Base-by-base conservation (phyloP, 2,797 vertebrate genomes). In the Aphelocoma californica region DNA sequence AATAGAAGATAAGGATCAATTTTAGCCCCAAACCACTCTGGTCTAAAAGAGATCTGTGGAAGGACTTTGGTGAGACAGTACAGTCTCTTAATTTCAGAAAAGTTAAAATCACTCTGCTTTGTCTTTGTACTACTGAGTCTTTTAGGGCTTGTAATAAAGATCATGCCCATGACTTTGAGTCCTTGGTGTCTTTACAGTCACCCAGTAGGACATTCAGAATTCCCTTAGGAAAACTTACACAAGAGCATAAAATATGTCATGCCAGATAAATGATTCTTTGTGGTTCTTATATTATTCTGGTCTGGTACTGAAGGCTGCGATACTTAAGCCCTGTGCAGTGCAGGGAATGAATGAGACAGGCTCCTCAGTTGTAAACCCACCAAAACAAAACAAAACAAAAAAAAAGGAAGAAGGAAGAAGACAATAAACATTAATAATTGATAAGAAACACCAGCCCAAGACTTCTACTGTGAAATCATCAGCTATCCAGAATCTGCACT, bases 151-250 rank as follows among this genome's bases (percentile, higher is more conserved):
- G 58, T 73, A 88, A 88, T 92, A 86, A 95, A 93, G 78, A 96
- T 45, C 92, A 93, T 83, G 91, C 50, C 48, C 38, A 17, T 75
- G 81, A 82, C 73, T 96, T 54, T 79, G 87, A 96, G 95, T 89
- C 85, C 50, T 73, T 86, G 61, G 51, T 93, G 69, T 83, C 90
- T 93, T 91, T 50, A 72, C 72, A 82, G 54, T 83, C 78, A 91
- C 81, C 95, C 89, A 90, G n/a, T n/a, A 94, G 71, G 90, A 89
- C 86, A 62, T 62, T 95, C 60, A 92, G 36, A 94, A 94, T 34
- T 94, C 81, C 83, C 80, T 83, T 18, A 84, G 95, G 94, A 96
- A 96, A 95, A 96, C 92, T 92, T 93, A 86, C 40, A 79, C 56
- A 56, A 86, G 54, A 95, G 25, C 44, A 20, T 94, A 91, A 95